A percentile compares a stretch with the other conserved stretches of the same genome.
Evolutionary conservation across 1,140 invertebrate species (phyloP).

Genomic region (Rhynchophorus ferrugineus): DNA sequence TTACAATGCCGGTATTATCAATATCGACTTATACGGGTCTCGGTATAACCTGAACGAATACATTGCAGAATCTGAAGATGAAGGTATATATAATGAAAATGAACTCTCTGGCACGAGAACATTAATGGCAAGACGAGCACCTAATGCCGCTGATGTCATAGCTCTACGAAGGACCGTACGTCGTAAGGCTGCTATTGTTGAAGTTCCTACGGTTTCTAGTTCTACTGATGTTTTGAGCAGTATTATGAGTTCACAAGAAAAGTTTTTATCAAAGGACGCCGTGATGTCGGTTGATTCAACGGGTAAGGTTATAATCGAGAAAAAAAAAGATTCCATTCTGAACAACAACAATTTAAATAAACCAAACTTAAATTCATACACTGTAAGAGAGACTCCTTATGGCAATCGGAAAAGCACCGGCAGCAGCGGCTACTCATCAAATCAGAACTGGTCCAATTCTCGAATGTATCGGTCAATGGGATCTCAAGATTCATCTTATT

Average conservation of each 20-base stretch:
- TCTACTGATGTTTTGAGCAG: slow-evolving; percentile 57
- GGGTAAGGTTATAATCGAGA: slow-evolving; percentile 31
- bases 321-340: slow-evolving; percentile 6
- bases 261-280: slow-evolving; percentile 60
- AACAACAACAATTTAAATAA: slow-evolving; percentile 11
- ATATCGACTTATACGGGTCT: slow-evolving; percentile 52
- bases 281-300: slow-evolving; percentile 49
- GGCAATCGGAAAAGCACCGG: slow-evolving; percentile 3
- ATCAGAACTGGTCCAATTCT: background rate
- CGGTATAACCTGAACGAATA: slow-evolving; percentile 53
- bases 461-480: background rate
- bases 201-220: slow-evolving; percentile 37
- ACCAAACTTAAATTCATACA: slow-evolving; percentile 15
- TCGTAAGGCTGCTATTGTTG: slow-evolving; percentile 43
- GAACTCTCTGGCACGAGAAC: slow-evolving; percentile 32
- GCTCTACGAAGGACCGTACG: slow-evolving; percentile 42
- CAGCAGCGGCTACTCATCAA: background rate
- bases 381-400: slow-evolving; percentile 11
- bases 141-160: slow-evolving; percentile 39
- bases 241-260: slow-evolving; percentile 66
- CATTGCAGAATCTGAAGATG: slow-evolving; percentile 47
- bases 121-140: slow-evolving; percentile 40
- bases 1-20: slow-evolving; percentile 32
- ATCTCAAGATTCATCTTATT: slow-evolving; percentile 1
- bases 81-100: slow-evolving; percentile 38